Percentiles rank a stretch among this genome's conserved stretches.
Conservation (phyloP, 2,888 invertebrate genomes). For the Lochmaea capreae region DNA sequence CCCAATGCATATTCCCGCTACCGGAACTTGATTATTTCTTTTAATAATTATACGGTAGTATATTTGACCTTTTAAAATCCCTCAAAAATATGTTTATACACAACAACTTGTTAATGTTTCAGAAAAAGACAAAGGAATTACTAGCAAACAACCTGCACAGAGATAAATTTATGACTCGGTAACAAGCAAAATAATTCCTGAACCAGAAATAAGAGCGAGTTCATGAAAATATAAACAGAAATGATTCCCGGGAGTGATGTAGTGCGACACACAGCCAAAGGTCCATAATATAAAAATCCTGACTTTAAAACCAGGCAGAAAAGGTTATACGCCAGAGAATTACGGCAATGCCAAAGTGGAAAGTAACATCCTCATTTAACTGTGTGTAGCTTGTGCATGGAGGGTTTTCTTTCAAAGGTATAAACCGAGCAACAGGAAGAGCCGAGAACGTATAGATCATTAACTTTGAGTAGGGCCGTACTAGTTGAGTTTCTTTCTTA, state of each 20-base stretch:
- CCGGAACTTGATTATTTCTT: no score
- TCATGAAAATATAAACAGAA: slow-evolving; percentile 23
- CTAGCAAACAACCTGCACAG: background rate
- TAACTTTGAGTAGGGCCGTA: slow-evolving; percentile 27
- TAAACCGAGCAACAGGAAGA: slow-evolving; percentile 36
- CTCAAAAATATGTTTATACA: background rate
- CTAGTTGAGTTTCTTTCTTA: background rate
- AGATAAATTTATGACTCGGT: slow-evolving; percentile 11
- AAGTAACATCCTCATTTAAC: slow-evolving; percentile 36
- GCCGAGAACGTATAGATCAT: slow-evolving; percentile 19
- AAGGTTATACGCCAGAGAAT: slow-evolving; percentile 31
- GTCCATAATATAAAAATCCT: slow-evolving; percentile 25
- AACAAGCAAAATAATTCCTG: slow-evolving; percentile 14
- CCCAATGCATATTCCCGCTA: no score
- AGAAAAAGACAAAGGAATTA: background rate
- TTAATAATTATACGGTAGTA: no score
- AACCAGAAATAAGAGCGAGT: slow-evolving; percentile 15
- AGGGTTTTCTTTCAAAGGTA: slow-evolving; percentile 35
- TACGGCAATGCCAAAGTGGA: slow-evolving; percentile 30
- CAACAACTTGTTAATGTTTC: background rate
- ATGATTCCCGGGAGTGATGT: slow-evolving; percentile 24
- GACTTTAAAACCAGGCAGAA: slow-evolving; percentile 30
- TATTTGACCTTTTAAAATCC: no score
- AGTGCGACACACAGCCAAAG: slow-evolving; percentile 21
- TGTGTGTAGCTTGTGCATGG: slow-evolving; percentile 30